Conservation (phyloP, 2,113 vertebrate genomes). For the Notothenia coriiceps region DNA sequence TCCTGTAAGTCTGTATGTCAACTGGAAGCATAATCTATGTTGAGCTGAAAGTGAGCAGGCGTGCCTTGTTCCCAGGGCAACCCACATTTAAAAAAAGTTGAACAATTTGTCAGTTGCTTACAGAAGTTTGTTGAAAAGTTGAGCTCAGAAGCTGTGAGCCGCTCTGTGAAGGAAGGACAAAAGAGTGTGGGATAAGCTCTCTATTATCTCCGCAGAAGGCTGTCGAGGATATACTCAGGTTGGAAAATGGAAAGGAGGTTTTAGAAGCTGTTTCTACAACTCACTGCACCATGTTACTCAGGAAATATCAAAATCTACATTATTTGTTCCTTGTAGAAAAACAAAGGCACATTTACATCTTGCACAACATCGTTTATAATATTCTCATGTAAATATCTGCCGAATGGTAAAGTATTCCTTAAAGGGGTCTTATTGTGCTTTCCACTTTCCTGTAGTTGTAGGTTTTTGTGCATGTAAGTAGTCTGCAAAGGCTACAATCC, state of each 20-base stretch:
- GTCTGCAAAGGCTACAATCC: too few relatives aligned
- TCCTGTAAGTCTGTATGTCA: constrained; percentile 29
- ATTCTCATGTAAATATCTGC: too few relatives aligned
- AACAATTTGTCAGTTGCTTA: constrained; percentile 36
- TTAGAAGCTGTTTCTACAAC: not conserved
- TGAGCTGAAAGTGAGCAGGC: constrained; percentile 33
- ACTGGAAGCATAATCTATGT: constrained; percentile 37
- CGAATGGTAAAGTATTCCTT: too few relatives aligned
- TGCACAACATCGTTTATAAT: too few relatives aligned
- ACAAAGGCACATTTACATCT: not conserved
- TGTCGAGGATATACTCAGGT: not conserved
- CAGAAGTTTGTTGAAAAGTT: constrained; percentile 39
- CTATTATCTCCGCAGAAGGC: constrained; percentile 1
- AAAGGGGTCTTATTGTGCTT: too few relatives aligned
- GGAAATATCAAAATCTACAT: not conserved
- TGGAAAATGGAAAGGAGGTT: not conserved
- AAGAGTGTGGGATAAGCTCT: constrained; percentile 14
- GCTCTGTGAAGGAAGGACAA: constrained; percentile 11
- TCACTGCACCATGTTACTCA: too few relatives aligned
- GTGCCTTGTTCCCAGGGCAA: constrained; percentile 19
- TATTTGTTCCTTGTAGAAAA: not conserved
- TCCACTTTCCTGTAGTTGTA: too few relatives aligned
- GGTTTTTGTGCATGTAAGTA: too few relatives aligned
- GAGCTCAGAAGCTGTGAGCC: constrained; percentile 9
- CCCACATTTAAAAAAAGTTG: not conserved